Percentiles rank a stretch among this genome's conserved stretches.
These are phyloP conservation scores for Halictus rubicundus DNA, from an alignment of 1,140 invertebrate genomes.

Conservation along the genomic window DNA sequence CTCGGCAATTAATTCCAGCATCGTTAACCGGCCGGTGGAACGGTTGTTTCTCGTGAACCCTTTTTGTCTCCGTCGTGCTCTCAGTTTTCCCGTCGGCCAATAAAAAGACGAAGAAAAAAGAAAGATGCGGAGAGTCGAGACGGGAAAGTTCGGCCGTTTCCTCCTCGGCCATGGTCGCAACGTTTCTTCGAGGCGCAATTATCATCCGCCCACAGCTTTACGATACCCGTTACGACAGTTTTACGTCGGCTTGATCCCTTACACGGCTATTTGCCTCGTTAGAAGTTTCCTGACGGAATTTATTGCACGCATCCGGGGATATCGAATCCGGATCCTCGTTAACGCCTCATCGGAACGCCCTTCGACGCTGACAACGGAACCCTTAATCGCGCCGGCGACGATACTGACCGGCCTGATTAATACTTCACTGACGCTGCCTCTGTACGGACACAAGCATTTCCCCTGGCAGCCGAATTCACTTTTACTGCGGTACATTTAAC, in stretches of 20 bases:
- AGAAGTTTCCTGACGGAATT: conserved; percentile 8
- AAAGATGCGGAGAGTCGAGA: neutral
- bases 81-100: too few relatives aligned
- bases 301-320: neutral
- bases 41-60: neutral
- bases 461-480: too few relatives aligned
- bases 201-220: conserved; percentile 13
- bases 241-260: conserved; percentile 7
- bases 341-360: neutral
- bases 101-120: neutral
- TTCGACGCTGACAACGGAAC: neutral
- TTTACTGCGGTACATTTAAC: too few relatives aligned
- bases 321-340: conserved; percentile 17
- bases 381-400: neutral
- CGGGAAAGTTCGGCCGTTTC: neutral
- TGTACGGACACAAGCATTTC: too few relatives aligned
- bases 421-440: too few relatives aligned
- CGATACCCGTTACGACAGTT: conserved; percentile 4
- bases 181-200: neutral
- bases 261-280: conserved; percentile 14
- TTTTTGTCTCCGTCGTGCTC: too few relatives aligned
- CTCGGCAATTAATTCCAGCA: conserved; percentile 6
- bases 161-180: neutral
- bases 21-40: neutral
- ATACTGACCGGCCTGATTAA: neutral